Evolutionary conservation across 2,797 vertebrate genomes (phyloP).

Genomic region (Galagoides demidoff): DNA sequence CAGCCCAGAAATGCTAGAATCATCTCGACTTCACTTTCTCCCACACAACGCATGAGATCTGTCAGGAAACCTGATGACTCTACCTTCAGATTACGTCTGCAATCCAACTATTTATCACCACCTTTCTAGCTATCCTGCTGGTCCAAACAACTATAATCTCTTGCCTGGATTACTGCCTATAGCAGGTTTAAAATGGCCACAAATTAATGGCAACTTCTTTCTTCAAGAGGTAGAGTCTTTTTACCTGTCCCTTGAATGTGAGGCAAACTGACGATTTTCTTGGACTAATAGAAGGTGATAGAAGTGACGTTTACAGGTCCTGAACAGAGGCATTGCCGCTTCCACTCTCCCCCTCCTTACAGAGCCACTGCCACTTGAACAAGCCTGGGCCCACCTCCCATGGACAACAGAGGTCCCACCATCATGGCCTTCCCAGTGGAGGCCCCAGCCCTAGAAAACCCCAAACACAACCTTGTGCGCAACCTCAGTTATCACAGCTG

Average conservation of each 20-base stretch:
- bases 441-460: neutral
- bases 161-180: neutral
- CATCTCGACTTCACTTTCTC: neutral
- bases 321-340: neutral
- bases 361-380: neutral
- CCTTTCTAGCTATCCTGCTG: neutral
- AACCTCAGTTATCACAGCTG: neutral
- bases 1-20: neutral
- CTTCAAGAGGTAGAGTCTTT: neutral
- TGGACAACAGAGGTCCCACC: neutral
- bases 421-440: neutral
- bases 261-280: neutral
- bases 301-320: neutral
- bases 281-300: neutral
- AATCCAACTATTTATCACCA: neutral
- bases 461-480: neutral
- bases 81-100: neutral
- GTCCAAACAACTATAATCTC: neutral
- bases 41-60: neutral
- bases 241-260: neutral
- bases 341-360: neutral
- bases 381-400: neutral
- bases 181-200: neutral
- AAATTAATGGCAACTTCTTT: slow-evolving; percentile 10
- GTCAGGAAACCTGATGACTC: neutral